Evolutionary conservation across 2,888 invertebrate genomes (phyloP).

Genomic region (Eledone cirrhosa): DNA sequence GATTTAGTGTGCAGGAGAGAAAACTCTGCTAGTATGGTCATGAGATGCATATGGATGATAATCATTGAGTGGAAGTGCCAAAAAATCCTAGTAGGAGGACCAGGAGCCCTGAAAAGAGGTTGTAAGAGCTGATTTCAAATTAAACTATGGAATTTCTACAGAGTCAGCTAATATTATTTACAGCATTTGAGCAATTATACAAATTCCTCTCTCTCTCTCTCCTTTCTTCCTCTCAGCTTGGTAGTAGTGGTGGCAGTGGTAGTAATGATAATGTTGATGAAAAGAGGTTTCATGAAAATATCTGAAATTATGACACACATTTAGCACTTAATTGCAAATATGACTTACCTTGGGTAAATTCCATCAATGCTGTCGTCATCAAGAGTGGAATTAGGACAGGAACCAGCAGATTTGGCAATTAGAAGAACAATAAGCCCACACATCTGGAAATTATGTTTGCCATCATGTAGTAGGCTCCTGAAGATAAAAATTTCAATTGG

Average conservation of each 20-base stretch:
- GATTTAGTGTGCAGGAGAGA: background rate
- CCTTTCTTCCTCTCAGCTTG: no score
- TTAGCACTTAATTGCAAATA: no score
- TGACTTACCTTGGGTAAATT: constrained; percentile 19
- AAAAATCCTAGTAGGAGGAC: background rate
- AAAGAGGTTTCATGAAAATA: no score
- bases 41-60: background rate
- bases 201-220: no score
- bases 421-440: constrained; percentile 91
- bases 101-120: background rate
- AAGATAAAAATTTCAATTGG: background rate
- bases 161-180: no score
- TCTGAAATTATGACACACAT: no score
- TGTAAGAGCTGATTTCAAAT: background rate
- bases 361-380: background rate
- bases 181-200: no score
- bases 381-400: constrained; percentile 69
- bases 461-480: constrained; percentile 89
- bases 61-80: background rate
- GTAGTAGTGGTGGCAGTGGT: no score
- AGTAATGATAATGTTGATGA: no score
- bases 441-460: constrained; percentile 91
- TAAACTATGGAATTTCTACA: no score
- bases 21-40: background rate
- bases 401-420: constrained; percentile 89